These are phyloP conservation scores for Rhinogobio ventralis DNA, from an alignment of 2,797 vertebrate species.

Conservation along the genomic window DNA sequence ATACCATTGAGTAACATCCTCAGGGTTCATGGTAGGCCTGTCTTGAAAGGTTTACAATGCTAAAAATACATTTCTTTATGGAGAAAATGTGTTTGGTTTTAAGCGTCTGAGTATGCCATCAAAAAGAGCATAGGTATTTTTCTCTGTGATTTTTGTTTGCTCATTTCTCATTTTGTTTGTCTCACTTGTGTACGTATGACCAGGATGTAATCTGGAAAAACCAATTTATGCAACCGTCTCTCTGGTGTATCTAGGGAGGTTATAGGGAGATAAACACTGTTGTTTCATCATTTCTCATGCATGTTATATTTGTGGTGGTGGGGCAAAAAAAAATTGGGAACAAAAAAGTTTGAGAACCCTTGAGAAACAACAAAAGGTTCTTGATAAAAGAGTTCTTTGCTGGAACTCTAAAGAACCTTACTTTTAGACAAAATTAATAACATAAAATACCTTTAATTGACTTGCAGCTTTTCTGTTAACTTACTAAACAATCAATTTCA, in stretches of 20 bases:
- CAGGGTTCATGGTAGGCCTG: neutral
- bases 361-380: neutral
- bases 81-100: neutral
- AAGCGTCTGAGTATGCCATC: neutral
- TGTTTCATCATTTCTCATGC: neutral
- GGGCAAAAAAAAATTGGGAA: neutral
- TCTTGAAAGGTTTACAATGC: conserved; percentile 19
- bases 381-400: neutral
- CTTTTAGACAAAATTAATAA: neutral
- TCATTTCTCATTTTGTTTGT: too few species aligned
- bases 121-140: conserved; percentile 2
- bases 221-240: neutral
- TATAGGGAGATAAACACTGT: conserved; percentile 1
- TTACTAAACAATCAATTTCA: neutral
- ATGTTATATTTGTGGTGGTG: neutral
- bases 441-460: neutral
- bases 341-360: neutral
- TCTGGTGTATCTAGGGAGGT: neutral
- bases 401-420: neutral
- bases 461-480: neutral
- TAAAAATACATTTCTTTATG: neutral
- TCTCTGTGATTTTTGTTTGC: conserved; percentile 10
- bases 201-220: conserved; percentile 35
- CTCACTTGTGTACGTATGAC: conserved; percentile 11
- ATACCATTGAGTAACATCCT: neutral